Evolutionary conservation across 2,113 vertebrate genomes (phyloP).

Genomic region (Nothoprocta pentlandii): DNA sequence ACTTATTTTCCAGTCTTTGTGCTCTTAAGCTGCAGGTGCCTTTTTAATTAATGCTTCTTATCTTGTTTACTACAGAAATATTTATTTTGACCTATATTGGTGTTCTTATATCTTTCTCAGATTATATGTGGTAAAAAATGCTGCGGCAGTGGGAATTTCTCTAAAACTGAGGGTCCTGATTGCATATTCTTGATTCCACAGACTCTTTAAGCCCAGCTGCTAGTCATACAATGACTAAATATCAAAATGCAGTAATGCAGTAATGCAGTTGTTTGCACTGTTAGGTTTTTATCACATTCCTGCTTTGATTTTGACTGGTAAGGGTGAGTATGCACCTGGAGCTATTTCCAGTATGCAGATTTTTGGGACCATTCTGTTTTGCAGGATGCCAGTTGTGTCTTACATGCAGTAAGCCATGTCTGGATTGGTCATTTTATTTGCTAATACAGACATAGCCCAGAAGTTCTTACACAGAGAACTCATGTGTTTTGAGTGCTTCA

Average conservation of each 20-base stretch:
- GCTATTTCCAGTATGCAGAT: not conserved
- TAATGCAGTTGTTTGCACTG: not conserved
- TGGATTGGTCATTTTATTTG: not conserved
- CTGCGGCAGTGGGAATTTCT: not conserved
- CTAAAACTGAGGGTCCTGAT: not conserved
- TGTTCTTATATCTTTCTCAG: not conserved
- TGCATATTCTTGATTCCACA: not conserved
- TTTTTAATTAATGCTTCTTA: not conserved
- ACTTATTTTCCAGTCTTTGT: not conserved
- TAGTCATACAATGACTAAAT: not conserved
- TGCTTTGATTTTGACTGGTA: not conserved
- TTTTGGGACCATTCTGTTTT: not conserved
- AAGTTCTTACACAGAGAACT: not conserved
- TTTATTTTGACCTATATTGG: not conserved
- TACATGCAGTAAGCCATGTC: not conserved
- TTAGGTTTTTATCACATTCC: not conserved
- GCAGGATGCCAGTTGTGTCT: not conserved
- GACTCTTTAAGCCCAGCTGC: not conserved
- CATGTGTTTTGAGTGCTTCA: not conserved
- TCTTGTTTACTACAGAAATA: not conserved
- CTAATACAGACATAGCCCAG: not conserved
- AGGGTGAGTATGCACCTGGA: accelerated
- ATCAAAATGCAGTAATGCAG: not conserved
- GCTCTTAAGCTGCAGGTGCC: not conserved
- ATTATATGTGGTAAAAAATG: not conserved